Base-by-base conservation (phyloP, 1,140 invertebrate species). In the Trichomalopsis sarcophagae region DNA sequence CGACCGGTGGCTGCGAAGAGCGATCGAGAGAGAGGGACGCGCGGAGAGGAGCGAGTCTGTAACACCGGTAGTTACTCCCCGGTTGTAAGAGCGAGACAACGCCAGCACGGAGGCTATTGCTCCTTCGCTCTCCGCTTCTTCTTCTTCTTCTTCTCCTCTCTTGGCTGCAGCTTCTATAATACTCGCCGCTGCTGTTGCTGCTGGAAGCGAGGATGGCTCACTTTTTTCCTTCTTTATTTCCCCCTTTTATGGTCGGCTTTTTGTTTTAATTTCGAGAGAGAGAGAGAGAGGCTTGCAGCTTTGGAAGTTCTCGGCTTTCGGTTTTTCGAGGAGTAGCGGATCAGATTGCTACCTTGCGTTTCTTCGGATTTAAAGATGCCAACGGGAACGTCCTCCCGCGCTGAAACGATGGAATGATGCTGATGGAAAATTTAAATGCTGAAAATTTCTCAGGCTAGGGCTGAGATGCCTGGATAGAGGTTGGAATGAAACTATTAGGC, bases 41-140 rank as follows among this genome's bases (percentile, higher is more conserved):
- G 68, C 47, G 66, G 76, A 10, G 80, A 23, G 69, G 81, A 50
- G 44, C 27, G 44, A 68, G 71, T 62, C 78, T 17, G 84, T 83
- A 81, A 82, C 81, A 84, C 80, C 84, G 66, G 84, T 79, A 82
- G 81, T 86, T 77, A 47, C 69, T 47, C 33, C 44, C 81, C 50
- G 76, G 47, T 83, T 74, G 81, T 83, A 85, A 77, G 84, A 85
- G 84, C 74, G 84, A 85, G 84, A 85, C 84, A 47, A 76, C 50
- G 71, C 30, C 13, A 23, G 33, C 78, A 44, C 68, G 44, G 71
- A 85, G 84, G 78, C 78, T 85, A 85, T 85, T 85, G 84, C 84
- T 85, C 78, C 84, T 77, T 85, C 74, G 74, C 33, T 76, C 73
- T 75, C 69, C 23, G 33, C 33, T 80, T 69, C 33, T 62, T 47